These are phyloP conservation scores for Paracentrotus lividus DNA, from an alignment of 53 echinoderm and acorn worm genomes.

Conservation along the genomic window DNA sequence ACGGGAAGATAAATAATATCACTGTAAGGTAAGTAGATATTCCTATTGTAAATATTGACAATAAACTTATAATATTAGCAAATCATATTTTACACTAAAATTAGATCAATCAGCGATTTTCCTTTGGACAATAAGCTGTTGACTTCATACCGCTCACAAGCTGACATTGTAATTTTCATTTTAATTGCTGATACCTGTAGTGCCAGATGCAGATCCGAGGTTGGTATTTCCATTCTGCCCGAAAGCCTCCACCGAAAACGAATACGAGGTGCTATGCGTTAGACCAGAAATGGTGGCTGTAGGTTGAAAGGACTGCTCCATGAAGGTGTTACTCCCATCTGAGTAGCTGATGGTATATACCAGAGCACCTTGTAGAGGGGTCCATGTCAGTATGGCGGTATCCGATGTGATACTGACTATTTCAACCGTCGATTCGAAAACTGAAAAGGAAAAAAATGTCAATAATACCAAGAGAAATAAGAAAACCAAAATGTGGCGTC, in stretches of 20 bases:
- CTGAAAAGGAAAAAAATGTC: background rate
- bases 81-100: too few species aligned
- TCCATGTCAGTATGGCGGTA: background rate
- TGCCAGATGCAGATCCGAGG: background rate
- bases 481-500: too few species aligned
- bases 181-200: background rate
- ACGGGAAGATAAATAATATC: too few species aligned
- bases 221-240: background rate
- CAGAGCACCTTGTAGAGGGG: background rate
- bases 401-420: background rate
- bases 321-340: background rate
- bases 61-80: too few species aligned
- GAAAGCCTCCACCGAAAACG: background rate
- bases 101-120: too few species aligned
- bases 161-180: too few species aligned
- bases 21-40: too few species aligned
- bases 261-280: background rate
- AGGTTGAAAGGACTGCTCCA: background rate
- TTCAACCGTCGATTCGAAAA: background rate
- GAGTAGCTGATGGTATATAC: background rate
- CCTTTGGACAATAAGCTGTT: too few species aligned
- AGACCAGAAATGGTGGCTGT: background rate
- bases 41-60: too few species aligned
- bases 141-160: too few species aligned
- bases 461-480: too few species aligned